Evolutionary conservation across 2,888 invertebrate genomes (phyloP), one percentile per base, ranked within the genome.

Genomic region (Tortrix viridana): DNA sequence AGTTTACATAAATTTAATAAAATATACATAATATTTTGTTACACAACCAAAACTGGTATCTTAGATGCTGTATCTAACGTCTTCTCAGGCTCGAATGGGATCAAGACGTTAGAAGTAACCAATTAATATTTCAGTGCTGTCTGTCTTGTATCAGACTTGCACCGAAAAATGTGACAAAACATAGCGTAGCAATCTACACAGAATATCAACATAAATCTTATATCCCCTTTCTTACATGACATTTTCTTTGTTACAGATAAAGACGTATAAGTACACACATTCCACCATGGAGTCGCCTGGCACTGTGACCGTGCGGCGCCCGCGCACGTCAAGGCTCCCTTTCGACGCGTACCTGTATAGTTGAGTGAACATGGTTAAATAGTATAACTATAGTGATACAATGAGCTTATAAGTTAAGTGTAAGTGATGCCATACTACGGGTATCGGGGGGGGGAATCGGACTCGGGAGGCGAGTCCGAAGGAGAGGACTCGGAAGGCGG

Each of bases 401-500:
- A 91, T 91, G 91, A 91, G 91, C 91, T 91, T 91, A 88, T 89
- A 89, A 87, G 80, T 88, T 89, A 85, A 87, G 88, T 88, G 84
- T 88, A 85, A 83, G 84, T 66, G 78, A 92, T 92, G 91, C 89
- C 92, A 82, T 92, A 91, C 81, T 92, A 91, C 89, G 92, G 90
- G 77, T 91, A 91, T 73, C 86, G 89, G 67, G 91, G 88, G 69
- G 85, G 87, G 56, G 84, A 76, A 69, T 93, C 94, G 72, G 93
- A 91, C 75, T 84, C 89, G 41, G 88, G 86, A 69, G 86, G 89
- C 71, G 91, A 84, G 74, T 89, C 89, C 48, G 91, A 93, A 16
- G 89, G 89, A 66, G 89, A 82, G 63, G 94, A 93, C 74, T 92
- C 92, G 19, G 93, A 93, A 67, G 94, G 93, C 58, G 93, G 93